Base-by-base conservation (phyloP, 1,140 invertebrate genomes). In the Anastatus disparis region DNA sequence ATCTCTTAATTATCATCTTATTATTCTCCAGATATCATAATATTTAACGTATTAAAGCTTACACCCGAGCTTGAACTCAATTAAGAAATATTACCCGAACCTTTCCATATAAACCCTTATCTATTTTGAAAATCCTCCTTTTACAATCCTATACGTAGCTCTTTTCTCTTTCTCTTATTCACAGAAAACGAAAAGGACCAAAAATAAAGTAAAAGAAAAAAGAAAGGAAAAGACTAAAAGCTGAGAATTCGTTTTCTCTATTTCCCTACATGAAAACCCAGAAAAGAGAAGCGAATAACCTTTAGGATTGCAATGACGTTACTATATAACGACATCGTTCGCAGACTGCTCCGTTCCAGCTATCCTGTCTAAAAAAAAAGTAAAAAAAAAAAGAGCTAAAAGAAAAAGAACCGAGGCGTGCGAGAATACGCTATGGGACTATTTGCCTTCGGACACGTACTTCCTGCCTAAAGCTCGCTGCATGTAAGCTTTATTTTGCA, bases 81-180 rank as follows among this genome's bases (percentile, higher is more conserved):
- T 53, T 38, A 65, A 31, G 53, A 65, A 65, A 53, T 65, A 53
- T 48, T 20, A 42, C 46, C 27, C n/a, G n/a, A n/a, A 35, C 6
- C 38, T 20, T 42, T 15, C 35, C 4, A 38, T 31, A 59, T 59
- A 59, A 59, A 35, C 35, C 8, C 56, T 59, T 59, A 59, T 59
- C 56, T 59, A 59, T 42, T 59, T 59, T 42, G 56, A 44, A 59
- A 59, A 59, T 58, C 31, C 52, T 24, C n/a, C n/a, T n/a, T n/a
- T n/a, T n/a, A n/a, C n/a, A n/a, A n/a, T 7, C 52, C 8, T 24
- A 12, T 26, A 31, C 9, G 20, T 24, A 20, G 27, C 27, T 15
- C 22, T 26, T 29, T 13, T 53, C 50, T 29, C 26, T 20, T 12
- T 26, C 42, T 44, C 0, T 13, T 7, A 20, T 13, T n/a, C n/a